Evolutionary conservation across 2,888 invertebrate species (phyloP).

Genomic region (Chymomyza caudatula): DNA sequence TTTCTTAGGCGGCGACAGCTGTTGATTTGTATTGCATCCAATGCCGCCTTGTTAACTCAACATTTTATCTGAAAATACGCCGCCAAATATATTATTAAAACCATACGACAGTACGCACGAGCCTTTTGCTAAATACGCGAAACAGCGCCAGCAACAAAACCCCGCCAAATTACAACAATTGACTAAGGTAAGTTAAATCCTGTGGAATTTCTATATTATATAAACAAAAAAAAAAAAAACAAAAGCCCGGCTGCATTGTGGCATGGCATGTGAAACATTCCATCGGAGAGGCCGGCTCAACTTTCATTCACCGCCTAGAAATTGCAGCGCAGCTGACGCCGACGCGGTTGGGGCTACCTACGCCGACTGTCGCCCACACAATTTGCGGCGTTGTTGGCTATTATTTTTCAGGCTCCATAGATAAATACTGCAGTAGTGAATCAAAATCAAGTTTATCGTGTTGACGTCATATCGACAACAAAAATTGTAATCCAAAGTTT

Average conservation of each 20-base stretch:
- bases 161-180: neutral
- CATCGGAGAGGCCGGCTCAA: neutral
- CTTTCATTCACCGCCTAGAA: neutral
- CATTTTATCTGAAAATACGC: too few species aligned
- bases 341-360: conserved; percentile 3
- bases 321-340: neutral
- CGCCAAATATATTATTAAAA: too few species aligned
- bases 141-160: neutral
- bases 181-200: neutral
- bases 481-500: neutral
- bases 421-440: neutral
- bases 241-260: too few species aligned
- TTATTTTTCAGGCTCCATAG: neutral
- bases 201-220: neutral
- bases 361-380: conserved; percentile 16
- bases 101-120: neutral
- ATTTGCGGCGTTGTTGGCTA: conserved; percentile 12
- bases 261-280: neutral
- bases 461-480: conserved; percentile 34
- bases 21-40: conserved; percentile 15
- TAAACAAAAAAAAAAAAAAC: neutral
- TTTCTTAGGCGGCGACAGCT: conserved; percentile 36
- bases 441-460: conserved; percentile 22
- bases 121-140: neutral
- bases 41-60: too few species aligned